Conservation (phyloP, 2,888 invertebrate genomes). For the Hydroisotoma schaefferi region DNA sequence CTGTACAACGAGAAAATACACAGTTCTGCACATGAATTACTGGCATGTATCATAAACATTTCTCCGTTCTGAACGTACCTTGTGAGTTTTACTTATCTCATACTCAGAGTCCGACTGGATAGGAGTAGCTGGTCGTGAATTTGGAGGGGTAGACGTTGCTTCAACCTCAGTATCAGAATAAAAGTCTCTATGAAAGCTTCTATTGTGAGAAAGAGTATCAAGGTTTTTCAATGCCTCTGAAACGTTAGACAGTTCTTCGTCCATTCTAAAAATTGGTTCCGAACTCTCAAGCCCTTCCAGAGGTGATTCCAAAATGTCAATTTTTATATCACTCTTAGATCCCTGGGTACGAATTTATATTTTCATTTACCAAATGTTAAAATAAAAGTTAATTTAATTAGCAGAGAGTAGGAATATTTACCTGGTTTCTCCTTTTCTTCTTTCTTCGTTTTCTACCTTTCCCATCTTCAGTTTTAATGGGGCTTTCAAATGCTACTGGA, state of each 20-base stretch:
- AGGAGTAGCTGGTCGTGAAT: conserved; percentile 74
- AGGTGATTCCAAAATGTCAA: conserved; percentile 49
- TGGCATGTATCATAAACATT: too few relatives aligned
- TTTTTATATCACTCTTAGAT: conserved; percentile 43
- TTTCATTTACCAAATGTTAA: not conserved
- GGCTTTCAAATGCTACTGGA: not conserved
- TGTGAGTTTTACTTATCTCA: conserved; percentile 57
- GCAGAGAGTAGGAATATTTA: conserved; percentile 7
- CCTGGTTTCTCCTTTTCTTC: conserved; percentile 45
- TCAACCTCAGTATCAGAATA: conserved; percentile 49
- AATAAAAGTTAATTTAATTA: not conserved
- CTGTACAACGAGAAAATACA: not conserved
- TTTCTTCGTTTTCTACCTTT: conserved; percentile 43
- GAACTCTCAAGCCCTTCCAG: conserved; percentile 15
- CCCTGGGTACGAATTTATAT: conserved; percentile 29
- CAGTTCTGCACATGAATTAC: too few relatives aligned
- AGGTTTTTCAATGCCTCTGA: conserved; percentile 55
- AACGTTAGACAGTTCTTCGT: conserved; percentile 56
- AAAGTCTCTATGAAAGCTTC: conserved; percentile 48
- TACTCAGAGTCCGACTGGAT: conserved; percentile 93
- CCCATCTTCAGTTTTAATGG: conserved; percentile 32
- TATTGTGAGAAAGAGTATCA: conserved; percentile 49
- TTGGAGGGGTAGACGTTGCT: conserved; percentile 50
- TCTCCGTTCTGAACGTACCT: conserved; percentile 26
- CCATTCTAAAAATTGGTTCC: conserved; percentile 47